Evolutionary conservation across 2,888 invertebrate genomes (phyloP), one percentile per base, ranked within the genome.

Genomic region (Rhaphigaster nebulosa): DNA sequence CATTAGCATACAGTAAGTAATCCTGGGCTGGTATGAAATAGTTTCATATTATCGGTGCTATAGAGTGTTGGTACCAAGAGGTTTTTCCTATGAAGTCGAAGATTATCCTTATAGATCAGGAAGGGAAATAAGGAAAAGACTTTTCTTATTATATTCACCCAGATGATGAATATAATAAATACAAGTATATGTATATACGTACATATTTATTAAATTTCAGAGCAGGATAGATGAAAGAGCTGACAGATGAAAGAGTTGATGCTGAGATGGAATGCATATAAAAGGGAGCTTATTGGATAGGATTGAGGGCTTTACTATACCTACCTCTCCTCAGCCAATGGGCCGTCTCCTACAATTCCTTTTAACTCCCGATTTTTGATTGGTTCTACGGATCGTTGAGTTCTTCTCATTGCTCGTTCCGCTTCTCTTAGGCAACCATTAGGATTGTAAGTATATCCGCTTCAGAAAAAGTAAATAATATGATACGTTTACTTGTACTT

Each of bases 131-230:
- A 23, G n/a, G n/a, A 54, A 54, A 54, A 54, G 20, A 54, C 3
- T 23, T 23, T 54, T 4, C 23, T n/a, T 0, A n/a, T 60, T n/a
- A n/a, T 60, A 60, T n/a, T n/a, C 60, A 5, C n/a, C 0, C 60
- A n/a, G n/a, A 60, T 2, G n/a, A 60, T 60, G 60, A n/a, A n/a
- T 60, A 60, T 60, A n/a, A n/a, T 60, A 60, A 12, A 60, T 60
- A 60, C n/a, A 12, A 26, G 60, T 60, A 65, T 76, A 76, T 65
- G 26, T 60, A 38, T 38, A 38, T 76, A 38, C 8, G 6, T 76
- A 76, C n/a, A 76, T 76, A 34, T 76, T 38, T 76, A 76, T 20
- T 76, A 76, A 76, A 76, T 76, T 38, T 76, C 10, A 38, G 70
- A 34, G 20, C 8, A 38, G 38, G 34, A 6, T 38, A 38, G 70